These are phyloP conservation scores for Neodontobutis hainanensis DNA, from an alignment of 2,113 vertebrate species.

Conservation along the genomic window DNA sequence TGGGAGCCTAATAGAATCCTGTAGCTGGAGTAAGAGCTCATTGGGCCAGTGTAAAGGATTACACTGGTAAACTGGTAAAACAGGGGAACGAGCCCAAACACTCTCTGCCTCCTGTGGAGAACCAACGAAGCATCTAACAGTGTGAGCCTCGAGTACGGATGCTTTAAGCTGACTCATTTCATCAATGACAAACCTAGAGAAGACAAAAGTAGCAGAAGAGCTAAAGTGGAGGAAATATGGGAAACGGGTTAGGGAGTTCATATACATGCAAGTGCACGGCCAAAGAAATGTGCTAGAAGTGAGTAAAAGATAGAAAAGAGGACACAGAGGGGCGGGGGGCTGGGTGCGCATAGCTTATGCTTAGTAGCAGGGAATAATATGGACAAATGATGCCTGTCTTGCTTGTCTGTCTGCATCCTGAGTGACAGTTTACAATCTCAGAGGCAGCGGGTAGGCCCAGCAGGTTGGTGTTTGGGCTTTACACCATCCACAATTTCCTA, in stretches of 20 bases:
- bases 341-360: slow-evolving; percentile 38
- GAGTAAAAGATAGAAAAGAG: slow-evolving; percentile 30
- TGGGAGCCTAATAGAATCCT: slow-evolving; percentile 70
- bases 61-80: slow-evolving; percentile 74
- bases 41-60: slow-evolving; percentile 71
- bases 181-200: slow-evolving; percentile 38
- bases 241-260: slow-evolving; percentile 53
- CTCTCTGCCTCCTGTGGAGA: slow-evolving; percentile 65
- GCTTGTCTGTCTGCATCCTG: slow-evolving; percentile 73
- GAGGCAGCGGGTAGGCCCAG: slow-evolving; percentile 70
- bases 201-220: slow-evolving; percentile 29
- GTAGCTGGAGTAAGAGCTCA: slow-evolving; percentile 61
- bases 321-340: slow-evolving; percentile 16
- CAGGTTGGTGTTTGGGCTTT: slow-evolving; percentile 60
- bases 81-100: slow-evolving; percentile 68
- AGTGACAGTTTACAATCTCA: slow-evolving; percentile 76
- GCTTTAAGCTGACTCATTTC: slow-evolving; percentile 55
- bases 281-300: slow-evolving; percentile 32
- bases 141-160: slow-evolving; percentile 42
- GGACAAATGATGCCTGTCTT: slow-evolving; percentile 70
- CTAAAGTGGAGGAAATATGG: slow-evolving; percentile 20
- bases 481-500: slow-evolving; percentile 60
- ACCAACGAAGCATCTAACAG: slow-evolving; percentile 64
- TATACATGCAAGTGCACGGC: slow-evolving; percentile 50
- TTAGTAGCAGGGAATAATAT: slow-evolving; percentile 58